Conservation (phyloP, 1,140 invertebrate species). For the Penaeus japonicus region DNA sequence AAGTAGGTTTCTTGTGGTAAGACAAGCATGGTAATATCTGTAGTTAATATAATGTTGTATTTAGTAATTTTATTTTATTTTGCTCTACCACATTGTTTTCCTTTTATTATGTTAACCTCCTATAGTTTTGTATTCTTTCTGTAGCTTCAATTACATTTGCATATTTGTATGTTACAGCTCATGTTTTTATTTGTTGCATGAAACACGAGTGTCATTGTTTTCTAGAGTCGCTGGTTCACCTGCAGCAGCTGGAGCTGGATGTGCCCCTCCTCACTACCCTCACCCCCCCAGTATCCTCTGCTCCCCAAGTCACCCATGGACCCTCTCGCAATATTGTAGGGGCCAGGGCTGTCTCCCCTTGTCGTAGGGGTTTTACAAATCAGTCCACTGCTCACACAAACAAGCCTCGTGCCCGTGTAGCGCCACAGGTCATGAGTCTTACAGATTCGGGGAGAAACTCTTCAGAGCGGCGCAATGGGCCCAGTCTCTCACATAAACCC, state of each 20-base stretch:
- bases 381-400: slow-evolving; percentile 18
- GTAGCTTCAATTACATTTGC: no score
- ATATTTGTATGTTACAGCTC: no score
- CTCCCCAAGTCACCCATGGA: slow-evolving; percentile 25
- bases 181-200: slow-evolving; percentile 20
- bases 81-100: not conserved
- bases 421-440: slow-evolving; percentile 41
- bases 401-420: slow-evolving; percentile 39
- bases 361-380: not conserved
- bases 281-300: slow-evolving; percentile 34
- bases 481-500: not conserved
- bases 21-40: no score
- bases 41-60: not conserved
- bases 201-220: slow-evolving; percentile 38
- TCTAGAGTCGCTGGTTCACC: slow-evolving; percentile 50
- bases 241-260: slow-evolving; percentile 50
- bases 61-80: not conserved
- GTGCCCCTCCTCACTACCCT: slow-evolving; percentile 43
- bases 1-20: no score
- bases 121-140: not conserved
- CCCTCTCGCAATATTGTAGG: slow-evolving; percentile 13
- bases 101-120: not conserved
- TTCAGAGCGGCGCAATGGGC: not conserved
- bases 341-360: not conserved
- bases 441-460: not conserved